Conservation (phyloP, 2,888 invertebrate genomes). For the Drosophila helvetica region DNA sequence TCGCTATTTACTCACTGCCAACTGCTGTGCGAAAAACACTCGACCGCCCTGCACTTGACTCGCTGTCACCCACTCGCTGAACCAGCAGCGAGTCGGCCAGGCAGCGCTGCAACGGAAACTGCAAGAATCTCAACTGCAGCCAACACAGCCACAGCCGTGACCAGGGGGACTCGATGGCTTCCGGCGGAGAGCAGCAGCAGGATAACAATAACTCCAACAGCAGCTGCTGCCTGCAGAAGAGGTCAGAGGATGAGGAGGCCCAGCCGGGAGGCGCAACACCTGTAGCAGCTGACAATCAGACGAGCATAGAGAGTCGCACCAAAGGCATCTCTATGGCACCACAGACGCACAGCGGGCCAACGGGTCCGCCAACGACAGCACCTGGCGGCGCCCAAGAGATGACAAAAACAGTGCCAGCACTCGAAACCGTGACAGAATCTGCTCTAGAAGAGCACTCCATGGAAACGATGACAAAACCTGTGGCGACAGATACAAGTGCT, state of each 20-base stretch:
- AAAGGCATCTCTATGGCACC: conserved; percentile 84
- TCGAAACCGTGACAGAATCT: conserved; percentile 61
- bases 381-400: conserved; percentile 5
- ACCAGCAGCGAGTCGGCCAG: conserved; percentile 40
- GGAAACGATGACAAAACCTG: conserved; percentile 8
- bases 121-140: conserved; percentile 75
- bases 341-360: conserved; percentile 84
- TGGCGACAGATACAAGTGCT: conserved; percentile 32
- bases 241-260: conserved; percentile 8
- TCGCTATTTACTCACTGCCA: conserved; percentile 81
- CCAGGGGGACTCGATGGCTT: background rate
- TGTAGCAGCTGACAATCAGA: conserved; percentile 69
- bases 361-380: conserved; percentile 81
- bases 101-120: conserved; percentile 70
- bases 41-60: conserved; percentile 30
- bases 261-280: conserved; percentile 33
- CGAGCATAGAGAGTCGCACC: conserved; percentile 82
- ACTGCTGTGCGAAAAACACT: conserved; percentile 77
- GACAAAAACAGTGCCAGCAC: conserved; percentile 42
- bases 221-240: conserved; percentile 55
- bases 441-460: conserved; percentile 35
- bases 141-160: conserved; percentile 49
- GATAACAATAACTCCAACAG: conserved; percentile 69
- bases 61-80: conserved; percentile 1
- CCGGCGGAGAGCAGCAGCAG: conserved; percentile 43